Conservation (phyloP, 1,140 invertebrate genomes). For the Cherax quadricarinatus region DNA sequence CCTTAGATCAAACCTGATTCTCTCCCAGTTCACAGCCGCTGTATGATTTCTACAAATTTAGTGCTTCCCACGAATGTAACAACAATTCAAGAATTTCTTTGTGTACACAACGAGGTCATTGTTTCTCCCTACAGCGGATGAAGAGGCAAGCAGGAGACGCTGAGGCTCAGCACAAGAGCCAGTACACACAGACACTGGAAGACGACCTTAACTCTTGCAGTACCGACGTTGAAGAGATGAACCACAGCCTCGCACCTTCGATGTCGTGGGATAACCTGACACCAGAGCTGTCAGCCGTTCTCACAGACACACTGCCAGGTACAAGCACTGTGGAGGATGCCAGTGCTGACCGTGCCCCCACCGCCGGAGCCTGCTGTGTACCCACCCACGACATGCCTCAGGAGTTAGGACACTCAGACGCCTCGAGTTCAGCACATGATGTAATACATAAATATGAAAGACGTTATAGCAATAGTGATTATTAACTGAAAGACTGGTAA, state of each 20-base stretch:
- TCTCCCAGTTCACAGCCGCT: not conserved
- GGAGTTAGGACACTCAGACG: too few species aligned
- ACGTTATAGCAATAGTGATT: too few species aligned
- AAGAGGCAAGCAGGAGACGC: too few species aligned
- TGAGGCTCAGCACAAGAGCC: not conserved
- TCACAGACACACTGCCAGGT: not conserved
- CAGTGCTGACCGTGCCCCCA: not conserved
- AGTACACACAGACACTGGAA: not conserved
- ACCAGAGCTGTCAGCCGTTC: not conserved
- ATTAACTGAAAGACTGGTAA: too few species aligned
- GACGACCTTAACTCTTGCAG: not conserved
- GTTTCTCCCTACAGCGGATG: not conserved
- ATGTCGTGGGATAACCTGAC: slow-evolving; percentile 30
- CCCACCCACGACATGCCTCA: too few species aligned
- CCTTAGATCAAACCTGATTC: not conserved
- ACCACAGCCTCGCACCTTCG: not conserved
- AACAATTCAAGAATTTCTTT: not conserved
- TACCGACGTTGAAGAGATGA: not conserved
- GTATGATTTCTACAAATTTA: not conserved
- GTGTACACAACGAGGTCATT: not conserved
- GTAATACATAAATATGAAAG: too few species aligned
- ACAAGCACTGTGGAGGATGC: not conserved
- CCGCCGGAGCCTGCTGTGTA: too few species aligned
- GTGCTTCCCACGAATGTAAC: not conserved
- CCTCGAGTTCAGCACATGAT: too few species aligned